Base-by-base conservation (phyloP, 2,888 invertebrate genomes). In the Gandaritis pyraliata region DNA sequence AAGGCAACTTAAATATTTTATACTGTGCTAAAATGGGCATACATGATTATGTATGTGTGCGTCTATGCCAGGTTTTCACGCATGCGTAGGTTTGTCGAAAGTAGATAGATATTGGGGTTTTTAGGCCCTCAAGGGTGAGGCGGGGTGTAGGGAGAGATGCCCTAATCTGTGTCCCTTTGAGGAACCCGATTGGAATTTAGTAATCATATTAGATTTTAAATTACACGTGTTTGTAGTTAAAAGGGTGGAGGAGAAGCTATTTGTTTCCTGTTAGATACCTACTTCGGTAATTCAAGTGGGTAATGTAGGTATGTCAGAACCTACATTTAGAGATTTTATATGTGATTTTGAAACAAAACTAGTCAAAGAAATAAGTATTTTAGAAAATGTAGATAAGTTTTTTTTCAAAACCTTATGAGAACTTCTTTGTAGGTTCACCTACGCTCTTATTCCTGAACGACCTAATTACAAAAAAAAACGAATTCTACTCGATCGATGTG, bases 191-290 rank as follows among this genome's bases (percentile, higher is more conserved):
- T 90, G 90, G 90, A 90, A 90, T 90, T 90, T 90, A 89, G 90
- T 91, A 90, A 90, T 90, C 90, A 90, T 90, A 91, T 90, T 90
- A 90, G 88, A 90, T 90, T 91, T 90, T 89, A 91, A 91, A 90
- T 90, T 89, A 89, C 88, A 90, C 87, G 88, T 89, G 87, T 83
- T 85, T 81, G 80, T 69, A 86, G 80, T 87, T 85, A 78, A 84
- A 86, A 82, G 87, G 86, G 78, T 15, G 29, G 78, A 80, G 81
- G 78, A 68, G 61, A 62, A 72, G 75, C 83, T 88, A 89, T 89
- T 89, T 87, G 77, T 88, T 88, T 85, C 87, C 83, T 78, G 88
- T 90, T 88, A 87, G 79, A 83, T 83, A 85, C 41, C 30, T 33
- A 33, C 10, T 33, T 29, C 6, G 29, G n/a, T n/a, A n/a, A n/a